Percentiles rank a stretch among this genome's conserved stretches.
Conservation (phyloP, 1,140 invertebrate species). For the Penaeus chinensis region DNA sequence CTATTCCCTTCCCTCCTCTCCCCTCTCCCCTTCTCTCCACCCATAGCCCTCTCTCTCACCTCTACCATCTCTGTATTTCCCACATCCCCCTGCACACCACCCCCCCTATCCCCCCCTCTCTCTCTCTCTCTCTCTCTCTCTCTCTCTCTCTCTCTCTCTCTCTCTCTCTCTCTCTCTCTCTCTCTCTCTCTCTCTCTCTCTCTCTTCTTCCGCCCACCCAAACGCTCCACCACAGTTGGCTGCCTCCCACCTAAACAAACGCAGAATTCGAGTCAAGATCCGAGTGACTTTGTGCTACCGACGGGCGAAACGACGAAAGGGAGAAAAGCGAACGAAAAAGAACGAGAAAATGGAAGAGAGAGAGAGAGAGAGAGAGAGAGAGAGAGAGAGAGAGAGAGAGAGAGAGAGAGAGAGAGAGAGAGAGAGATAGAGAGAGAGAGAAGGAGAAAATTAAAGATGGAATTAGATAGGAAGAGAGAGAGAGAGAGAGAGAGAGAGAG, state of each 20-base stretch:
- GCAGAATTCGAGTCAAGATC: background rate
- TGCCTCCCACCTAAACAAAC: slow-evolving; percentile 10
- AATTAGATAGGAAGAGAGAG: slow-evolving; percentile 33
- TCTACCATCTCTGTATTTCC: background rate
- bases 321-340: background rate
- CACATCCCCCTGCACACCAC: background rate
- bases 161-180: background rate
- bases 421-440: background rate
- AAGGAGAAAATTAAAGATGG: background rate
- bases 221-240: background rate
- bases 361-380: background rate
- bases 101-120: background rate
- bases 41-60: background rate
- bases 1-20: slow-evolving; percentile 8
- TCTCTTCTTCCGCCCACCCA: background rate
- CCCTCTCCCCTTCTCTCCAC: background rate
- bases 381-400: background rate
- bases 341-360: background rate
- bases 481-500: background rate
- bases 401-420: background rate
- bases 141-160: slow-evolving; percentile 4
- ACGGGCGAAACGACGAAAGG: background rate
- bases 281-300: background rate
- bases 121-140: background rate
- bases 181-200: background rate